Evolutionary conservation across 1,140 invertebrate genomes (phyloP), one percentile per base, ranked within the genome.

Genomic region (Tetragonula clypearis): DNA sequence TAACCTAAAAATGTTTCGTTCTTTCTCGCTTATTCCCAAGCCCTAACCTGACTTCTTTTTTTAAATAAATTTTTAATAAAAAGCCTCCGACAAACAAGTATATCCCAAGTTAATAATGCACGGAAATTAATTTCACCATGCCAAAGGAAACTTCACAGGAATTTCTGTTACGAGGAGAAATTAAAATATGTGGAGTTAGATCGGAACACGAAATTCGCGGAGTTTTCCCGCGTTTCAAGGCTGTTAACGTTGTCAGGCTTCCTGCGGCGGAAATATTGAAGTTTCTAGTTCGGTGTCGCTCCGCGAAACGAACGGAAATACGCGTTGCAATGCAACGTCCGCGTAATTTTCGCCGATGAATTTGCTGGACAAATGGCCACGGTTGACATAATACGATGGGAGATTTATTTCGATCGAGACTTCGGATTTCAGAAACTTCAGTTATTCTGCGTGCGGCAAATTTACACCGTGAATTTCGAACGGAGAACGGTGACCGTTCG

Each of bases 211-310:
- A 55, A 35, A 71, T n/a, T 30, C 56, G 53, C 23, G 21, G 3
- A 72, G 26, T 26, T 84, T 78, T 79, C 82, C 82, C 82, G 82
- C 82, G 82, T 79, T 82, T 30, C 73, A 1, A 15, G 5, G 23
- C 19, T 19, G 56, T 66, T 21, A 19, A 19, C 76, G n/a, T 66
- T 6, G 23, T 17, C 35, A 26, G 62, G 71, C 49, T 74, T 17
- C 41, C 3, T 0, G 49, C 53, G 2, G 72, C 12, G 23, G 65
- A 77, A 77, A 49, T 62, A 19, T 11, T 23, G 19, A 83, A 77
- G 49, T 84, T 55, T n/a, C 68, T n/a, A 15, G 19, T 35, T 71
- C 2, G 23, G 23, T 21, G 15, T 58, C 6, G 30, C 23, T 19
- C 8, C 19, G 55, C 30, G 53, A 53, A 68, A 84, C 68, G 41